phyloP scores from a whole-genome alignment of 2,888 invertebrate species.

The Hermaeophaga mercurialis region DNA sequence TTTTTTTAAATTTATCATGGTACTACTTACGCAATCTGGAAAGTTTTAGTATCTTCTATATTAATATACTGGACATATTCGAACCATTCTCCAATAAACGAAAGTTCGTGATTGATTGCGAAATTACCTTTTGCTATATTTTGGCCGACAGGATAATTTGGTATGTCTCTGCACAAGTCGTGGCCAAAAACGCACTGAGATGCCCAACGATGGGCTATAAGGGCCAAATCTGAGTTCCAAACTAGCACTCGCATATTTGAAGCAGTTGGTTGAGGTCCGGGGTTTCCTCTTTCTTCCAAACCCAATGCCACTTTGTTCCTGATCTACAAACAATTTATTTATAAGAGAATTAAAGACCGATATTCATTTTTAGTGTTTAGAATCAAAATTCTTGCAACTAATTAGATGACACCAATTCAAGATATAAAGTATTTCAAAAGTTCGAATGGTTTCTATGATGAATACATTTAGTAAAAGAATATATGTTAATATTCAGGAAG shows the following conservation, averaged over 20 bases:
- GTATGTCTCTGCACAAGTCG: slow-evolving; percentile 54
- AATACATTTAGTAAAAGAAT: too few species aligned
- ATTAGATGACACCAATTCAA: too few species aligned
- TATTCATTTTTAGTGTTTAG: too few species aligned
- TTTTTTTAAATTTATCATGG: too few species aligned
- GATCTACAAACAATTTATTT: slow-evolving; percentile 3
- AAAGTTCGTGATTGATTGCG: slow-evolving; percentile 47
- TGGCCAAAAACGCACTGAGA: slow-evolving; percentile 55
- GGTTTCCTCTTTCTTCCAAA: slow-evolving; percentile 50
- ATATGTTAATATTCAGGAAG: too few species aligned
- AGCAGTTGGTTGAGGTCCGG: slow-evolving; percentile 56
- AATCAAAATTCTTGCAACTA: too few species aligned
- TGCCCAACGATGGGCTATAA: slow-evolving; percentile 57
- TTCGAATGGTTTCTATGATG: too few species aligned
- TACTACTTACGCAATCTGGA: slow-evolving; percentile 38
- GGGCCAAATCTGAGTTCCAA: slow-evolving; percentile 57
- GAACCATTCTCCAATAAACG: slow-evolving; percentile 53
- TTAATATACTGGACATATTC: slow-evolving; percentile 51
- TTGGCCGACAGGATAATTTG: slow-evolving; percentile 57
- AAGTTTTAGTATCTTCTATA: slow-evolving; percentile 37
- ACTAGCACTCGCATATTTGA: slow-evolving; percentile 52
- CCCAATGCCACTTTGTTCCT: slow-evolving; percentile 50
- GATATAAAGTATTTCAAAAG: too few species aligned
- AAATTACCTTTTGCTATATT: slow-evolving; percentile 53
- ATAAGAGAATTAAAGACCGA: too few species aligned